Conservation (phyloP, 2,113 vertebrate species). For the Helogale parvula region DNA sequence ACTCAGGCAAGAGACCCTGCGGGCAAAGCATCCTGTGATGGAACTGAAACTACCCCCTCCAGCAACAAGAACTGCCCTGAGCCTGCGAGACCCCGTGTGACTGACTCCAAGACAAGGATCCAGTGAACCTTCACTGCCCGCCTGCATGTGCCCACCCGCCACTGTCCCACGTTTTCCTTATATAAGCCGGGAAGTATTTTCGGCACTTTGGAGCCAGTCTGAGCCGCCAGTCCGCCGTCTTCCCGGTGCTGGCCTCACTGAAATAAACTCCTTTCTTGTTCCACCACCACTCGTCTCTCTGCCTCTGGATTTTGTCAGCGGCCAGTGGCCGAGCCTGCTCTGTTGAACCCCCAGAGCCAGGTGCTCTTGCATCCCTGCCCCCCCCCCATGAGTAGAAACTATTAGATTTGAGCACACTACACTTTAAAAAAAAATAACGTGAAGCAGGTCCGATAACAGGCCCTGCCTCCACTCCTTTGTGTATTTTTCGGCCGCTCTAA, state of each 20-base stretch:
- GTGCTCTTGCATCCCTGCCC: background rate
- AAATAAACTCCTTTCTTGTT: background rate
- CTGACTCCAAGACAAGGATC: background rate
- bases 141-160: background rate
- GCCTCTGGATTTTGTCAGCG: background rate
- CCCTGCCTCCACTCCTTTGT: background rate
- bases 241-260: background rate
- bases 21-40: background rate
- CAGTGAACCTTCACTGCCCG: background rate
- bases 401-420: background rate
- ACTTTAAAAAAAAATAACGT: background rate
- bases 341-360: background rate
- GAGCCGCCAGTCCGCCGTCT: background rate
- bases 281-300: background rate
- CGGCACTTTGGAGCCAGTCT: background rate
- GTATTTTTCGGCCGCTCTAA: background rate
- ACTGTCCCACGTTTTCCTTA: background rate
- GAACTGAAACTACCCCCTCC: background rate
- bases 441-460: background rate
- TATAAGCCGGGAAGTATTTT: background rate
- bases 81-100: background rate
- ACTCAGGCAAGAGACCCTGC: background rate
- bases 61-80: background rate
- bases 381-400: background rate
- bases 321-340: background rate